Evolutionary conservation across 2,888 invertebrate genomes (phyloP).

Genomic region (Xanthorhoe spadicearia): DNA sequence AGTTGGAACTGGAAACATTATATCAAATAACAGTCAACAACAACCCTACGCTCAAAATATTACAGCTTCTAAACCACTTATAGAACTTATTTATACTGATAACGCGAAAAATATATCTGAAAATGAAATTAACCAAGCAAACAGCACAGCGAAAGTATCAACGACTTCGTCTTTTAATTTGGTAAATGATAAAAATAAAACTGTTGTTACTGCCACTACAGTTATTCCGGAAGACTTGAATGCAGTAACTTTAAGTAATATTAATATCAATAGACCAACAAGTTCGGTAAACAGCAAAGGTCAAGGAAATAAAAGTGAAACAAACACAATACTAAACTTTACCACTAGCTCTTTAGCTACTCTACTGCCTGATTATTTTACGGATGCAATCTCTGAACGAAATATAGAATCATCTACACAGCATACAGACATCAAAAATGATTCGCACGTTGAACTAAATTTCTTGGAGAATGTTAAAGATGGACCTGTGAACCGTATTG

Average conservation of each 20-base stretch:
- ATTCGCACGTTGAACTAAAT: not conserved
- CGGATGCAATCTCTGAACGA: not conserved
- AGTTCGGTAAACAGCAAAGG: not conserved
- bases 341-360: not conserved
- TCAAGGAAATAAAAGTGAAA: no score
- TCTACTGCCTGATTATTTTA: not conserved
- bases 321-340: not conserved
- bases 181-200: not conserved
- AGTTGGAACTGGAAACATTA: not conserved
- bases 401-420: not conserved
- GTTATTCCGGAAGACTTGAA: not conserved
- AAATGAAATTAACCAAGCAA: conserved; percentile 3
- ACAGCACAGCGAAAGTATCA: conserved; percentile 1
- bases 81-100: conserved; percentile 1
- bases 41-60: not conserved
- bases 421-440: not conserved
- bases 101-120: not conserved
- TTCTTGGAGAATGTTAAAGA: not conserved
- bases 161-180: not conserved
- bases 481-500: conserved; percentile 1
- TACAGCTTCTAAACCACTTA: not conserved
- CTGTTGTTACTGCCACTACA: conserved; percentile 5
- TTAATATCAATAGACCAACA: not conserved
- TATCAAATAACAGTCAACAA: not conserved
- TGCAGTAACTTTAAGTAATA: conserved; percentile 4